phyloP scores from a whole-genome alignment of 2,113 vertebrate genomes.

The Tachysurus vachellii region DNA sequence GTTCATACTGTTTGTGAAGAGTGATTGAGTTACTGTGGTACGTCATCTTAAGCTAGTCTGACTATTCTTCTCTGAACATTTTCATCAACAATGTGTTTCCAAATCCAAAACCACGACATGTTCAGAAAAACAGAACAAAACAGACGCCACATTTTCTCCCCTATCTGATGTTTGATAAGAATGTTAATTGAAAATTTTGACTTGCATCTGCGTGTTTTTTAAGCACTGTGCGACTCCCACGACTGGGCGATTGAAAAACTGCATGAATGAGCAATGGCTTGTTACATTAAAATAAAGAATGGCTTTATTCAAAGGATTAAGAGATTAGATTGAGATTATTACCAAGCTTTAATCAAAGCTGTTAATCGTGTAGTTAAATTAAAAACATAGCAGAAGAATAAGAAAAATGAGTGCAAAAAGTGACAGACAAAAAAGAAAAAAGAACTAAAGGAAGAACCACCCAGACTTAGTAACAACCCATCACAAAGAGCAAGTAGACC shows the following conservation, averaged over 20 bases:
- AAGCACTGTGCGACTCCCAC: not conserved
- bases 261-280: too few relatives aligned
- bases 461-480: slow-evolving; percentile 66
- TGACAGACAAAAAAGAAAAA: slow-evolving; percentile 1
- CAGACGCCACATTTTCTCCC: not conserved
- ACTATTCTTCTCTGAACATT: not conserved
- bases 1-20: not conserved
- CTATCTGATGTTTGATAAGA: not conserved
- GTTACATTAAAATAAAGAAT: not conserved
- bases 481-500: slow-evolving; percentile 73
- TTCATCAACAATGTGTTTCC: not conserved
- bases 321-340: not conserved
- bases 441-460: slow-evolving; percentile 51
- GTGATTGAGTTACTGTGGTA: not conserved
- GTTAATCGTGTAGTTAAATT: not conserved
- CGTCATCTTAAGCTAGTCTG: not conserved
- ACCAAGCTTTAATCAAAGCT: not conserved
- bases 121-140: not conserved
- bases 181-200: not conserved
- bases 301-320: not conserved
- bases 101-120: not conserved
- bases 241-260: not conserved
- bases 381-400: not conserved
- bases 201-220: not conserved
- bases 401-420: not conserved